These are phyloP conservation scores for Macropis europaea DNA, from an alignment of 2,888 invertebrate genomes.

Conservation along the genomic window DNA sequence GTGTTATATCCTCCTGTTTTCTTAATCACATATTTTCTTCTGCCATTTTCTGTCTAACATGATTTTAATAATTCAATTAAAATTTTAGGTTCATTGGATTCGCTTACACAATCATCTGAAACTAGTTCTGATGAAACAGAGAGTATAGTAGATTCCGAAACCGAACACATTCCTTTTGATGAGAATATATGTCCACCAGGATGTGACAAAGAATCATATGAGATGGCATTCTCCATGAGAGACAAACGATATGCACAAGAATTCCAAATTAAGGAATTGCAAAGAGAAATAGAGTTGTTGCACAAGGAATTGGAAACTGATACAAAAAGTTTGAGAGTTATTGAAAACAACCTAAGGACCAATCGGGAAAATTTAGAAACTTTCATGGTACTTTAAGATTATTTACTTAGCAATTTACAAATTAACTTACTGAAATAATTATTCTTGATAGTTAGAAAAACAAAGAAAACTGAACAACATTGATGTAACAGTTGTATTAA, in stretches of 20 bases:
- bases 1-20: conserved; percentile 65
- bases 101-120: conserved; percentile 77
- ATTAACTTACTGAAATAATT: neutral
- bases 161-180: conserved; percentile 85
- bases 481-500: conserved; percentile 85
- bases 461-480: conserved; percentile 90
- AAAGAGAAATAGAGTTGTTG: conserved; percentile 82
- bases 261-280: conserved; percentile 83
- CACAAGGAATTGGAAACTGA: conserved; percentile 83
- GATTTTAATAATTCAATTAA: conserved; percentile 3
- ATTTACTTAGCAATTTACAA: neutral
- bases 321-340: conserved; percentile 82
- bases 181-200: conserved; percentile 87
- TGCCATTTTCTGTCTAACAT: neutral
- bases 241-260: conserved; percentile 83
- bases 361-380: conserved; percentile 83
- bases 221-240: conserved; percentile 85
- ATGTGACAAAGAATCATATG: conserved; percentile 86
- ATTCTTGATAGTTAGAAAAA: conserved; percentile 83
- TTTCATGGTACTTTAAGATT: conserved; percentile 82
- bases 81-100: conserved; percentile 27
- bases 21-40: conserved; percentile 14
- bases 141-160: conserved; percentile 85
- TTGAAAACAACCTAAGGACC: conserved; percentile 82
- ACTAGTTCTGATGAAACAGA: conserved; percentile 81